Evolutionary conservation across 1,140 invertebrate genomes (phyloP), one percentile per base, ranked within the genome.

Genomic region (Luehdorfia chinensis): DNA sequence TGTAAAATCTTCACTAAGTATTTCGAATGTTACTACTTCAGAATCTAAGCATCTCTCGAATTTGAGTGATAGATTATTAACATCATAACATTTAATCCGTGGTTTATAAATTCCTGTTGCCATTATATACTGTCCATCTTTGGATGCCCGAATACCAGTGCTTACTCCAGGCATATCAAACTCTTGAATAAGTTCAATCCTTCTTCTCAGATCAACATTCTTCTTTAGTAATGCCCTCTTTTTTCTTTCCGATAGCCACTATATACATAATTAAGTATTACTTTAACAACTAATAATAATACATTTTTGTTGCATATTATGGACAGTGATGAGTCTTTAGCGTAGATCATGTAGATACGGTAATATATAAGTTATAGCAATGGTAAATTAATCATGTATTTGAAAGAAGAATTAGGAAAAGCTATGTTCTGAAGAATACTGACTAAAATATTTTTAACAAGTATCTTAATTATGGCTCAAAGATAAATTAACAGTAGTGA

Each of bases 11-110:
- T 97, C 94, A 61, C 95, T 95, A 15, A 98, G 88, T 57, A 94
- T 89, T 87, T 96, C 92, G 89, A 97, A 96, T 32, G 92, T 92
- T 12, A 96, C 90, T 19, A 96, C 95, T 90, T 99, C 97, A 1
- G 96, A 94, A 89, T 99, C 98, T 66, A 99, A 93, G 77, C 98
- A 98, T 65, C 98, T 90, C 87, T 99, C 98, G 90, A 99, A 99
- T 88, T 99, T 99, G 65, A 99, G 90, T 1, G 97, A 97, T 52
- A 99, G 88, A 87, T 99, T 96, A 62, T 95, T 93, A 0, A 99
- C 94, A 89, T 99, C 98, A 87, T 93, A 99, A 87, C 98, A 99
- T 81, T 96, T 94, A 0, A 99, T 87, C 68, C 96, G 89, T 9
- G 98, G 98, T 79, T 99, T 99, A 74, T 99, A 99, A 50, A 96